Percentiles rank a stretch among this genome's conserved stretches.
These are phyloP conservation scores for Seriola rivoliana DNA, from an alignment of 2,113 vertebrate species.

Conservation along the genomic window DNA sequence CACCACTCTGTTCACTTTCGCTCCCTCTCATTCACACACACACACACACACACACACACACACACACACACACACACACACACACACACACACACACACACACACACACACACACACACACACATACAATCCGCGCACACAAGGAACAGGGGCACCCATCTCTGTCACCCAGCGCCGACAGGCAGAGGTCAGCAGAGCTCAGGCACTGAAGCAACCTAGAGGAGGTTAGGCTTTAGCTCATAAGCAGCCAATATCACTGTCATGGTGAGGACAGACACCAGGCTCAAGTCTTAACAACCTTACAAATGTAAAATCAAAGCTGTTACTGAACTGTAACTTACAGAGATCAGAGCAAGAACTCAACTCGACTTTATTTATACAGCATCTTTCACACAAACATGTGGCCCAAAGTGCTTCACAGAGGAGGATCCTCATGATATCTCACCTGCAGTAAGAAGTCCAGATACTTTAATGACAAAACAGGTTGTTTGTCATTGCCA, in stretches of 20 bases:
- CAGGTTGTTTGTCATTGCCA: background rate
- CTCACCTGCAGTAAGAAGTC: background rate
- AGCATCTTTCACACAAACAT: too few relatives aligned
- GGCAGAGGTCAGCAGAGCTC: constrained; percentile 81
- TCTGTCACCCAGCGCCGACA: constrained; percentile 73
- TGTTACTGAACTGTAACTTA: background rate
- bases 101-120: constrained; percentile 15
- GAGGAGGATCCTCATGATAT: too few relatives aligned
- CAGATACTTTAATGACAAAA: background rate
- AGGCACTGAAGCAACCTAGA: constrained; percentile 57
- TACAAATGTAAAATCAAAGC: constrained; percentile 4
- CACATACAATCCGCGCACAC: constrained; percentile 22
- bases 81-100: background rate
- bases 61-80: constrained; percentile 15
- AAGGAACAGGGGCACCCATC: constrained; percentile 60
- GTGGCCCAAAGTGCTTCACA: too few relatives aligned
- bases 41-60: background rate
- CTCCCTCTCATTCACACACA: constrained; percentile 21
- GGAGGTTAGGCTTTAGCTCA: constrained; percentile 42
- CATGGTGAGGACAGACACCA: background rate
- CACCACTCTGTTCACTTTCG: constrained; percentile 51
- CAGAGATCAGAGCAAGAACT: background rate
- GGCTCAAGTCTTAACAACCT: background rate
- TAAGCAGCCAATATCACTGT: constrained; percentile 39
- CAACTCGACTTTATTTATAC: too few relatives aligned